Conservation (phyloP, 1,140 invertebrate species). For the Drosophila malerkotliana region DNA sequence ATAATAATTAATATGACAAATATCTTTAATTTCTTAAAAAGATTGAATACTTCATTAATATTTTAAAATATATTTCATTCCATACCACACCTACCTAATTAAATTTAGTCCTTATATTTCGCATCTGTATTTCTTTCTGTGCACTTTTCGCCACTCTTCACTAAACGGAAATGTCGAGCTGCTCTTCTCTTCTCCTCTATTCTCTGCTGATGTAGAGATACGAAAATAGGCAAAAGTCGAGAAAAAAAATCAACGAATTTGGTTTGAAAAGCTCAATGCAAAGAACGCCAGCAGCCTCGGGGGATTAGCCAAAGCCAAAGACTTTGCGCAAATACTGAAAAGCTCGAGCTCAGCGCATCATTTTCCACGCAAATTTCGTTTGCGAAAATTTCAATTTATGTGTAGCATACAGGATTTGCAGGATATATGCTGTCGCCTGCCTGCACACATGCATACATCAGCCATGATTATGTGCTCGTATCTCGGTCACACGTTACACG, state of each 20-base stretch:
- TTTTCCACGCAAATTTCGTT: constrained; percentile 53
- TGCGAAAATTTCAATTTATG: constrained; percentile 49
- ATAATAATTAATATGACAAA: no score
- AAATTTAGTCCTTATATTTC: no score
- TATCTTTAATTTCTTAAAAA: no score
- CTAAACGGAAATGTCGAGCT: constrained; percentile 32
- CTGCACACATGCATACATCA: neutral
- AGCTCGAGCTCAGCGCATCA: constrained; percentile 69
- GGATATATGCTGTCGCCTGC: constrained; percentile 2
- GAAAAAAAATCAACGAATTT: constrained; percentile 48
- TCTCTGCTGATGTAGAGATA: constrained; percentile 42
- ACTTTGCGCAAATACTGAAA: constrained; percentile 75
- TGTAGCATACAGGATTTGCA: constrained; percentile 30
- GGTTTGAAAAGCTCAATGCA: constrained; percentile 73
- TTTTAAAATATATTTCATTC: no score
- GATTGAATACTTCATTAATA: no score
- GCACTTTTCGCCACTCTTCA: constrained; percentile 11
- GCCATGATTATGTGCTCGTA: constrained; percentile 23
- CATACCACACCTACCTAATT: no score
- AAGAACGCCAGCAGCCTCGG: constrained; percentile 22
- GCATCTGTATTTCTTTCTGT: constrained; percentile 4
- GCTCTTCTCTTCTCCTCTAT: constrained; percentile 18
- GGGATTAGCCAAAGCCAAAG: constrained; percentile 68
- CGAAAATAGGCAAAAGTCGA: constrained; percentile 67
- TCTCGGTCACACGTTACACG: constrained; percentile 34